Evolutionary conservation across 2,888 invertebrate species (phyloP).

Genomic region (Octodonta nipae): DNA sequence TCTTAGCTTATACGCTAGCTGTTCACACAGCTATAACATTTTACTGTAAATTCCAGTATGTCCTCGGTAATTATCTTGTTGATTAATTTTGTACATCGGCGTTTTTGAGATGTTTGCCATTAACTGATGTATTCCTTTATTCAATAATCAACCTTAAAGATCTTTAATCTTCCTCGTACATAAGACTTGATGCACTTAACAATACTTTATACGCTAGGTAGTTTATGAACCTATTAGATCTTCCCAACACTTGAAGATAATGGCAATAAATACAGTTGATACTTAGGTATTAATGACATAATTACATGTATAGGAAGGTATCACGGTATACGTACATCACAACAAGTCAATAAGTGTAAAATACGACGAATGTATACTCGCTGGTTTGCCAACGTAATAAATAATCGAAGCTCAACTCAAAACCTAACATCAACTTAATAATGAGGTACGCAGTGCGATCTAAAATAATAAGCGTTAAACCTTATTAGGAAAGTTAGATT

Average conservation of each 20-base stretch:
- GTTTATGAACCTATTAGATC: too few relatives aligned
- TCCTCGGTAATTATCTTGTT: too few relatives aligned
- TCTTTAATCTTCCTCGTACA: too few relatives aligned
- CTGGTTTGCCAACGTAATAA: not conserved
- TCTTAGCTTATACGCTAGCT: too few relatives aligned
- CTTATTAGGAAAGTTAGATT: conserved; percentile 4
- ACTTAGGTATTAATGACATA: conserved; percentile 4
- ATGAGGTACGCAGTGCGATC: conserved; percentile 2
- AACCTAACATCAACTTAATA: conserved; percentile 4
- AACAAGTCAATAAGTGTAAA: conserved; percentile 4
- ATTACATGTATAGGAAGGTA: conserved; percentile 3
- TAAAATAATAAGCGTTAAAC: conserved; percentile 2
- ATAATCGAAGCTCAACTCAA: not conserved
- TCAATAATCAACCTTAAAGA: too few relatives aligned
- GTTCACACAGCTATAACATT: too few relatives aligned
- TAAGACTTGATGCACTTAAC: too few relatives aligned
- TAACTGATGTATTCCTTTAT: too few relatives aligned
- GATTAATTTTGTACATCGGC: too few relatives aligned
- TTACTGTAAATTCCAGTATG: too few relatives aligned
- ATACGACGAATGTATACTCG: not conserved
- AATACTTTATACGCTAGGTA: too few relatives aligned
- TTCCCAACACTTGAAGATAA: conserved; percentile 1
- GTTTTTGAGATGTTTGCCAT: too few relatives aligned
- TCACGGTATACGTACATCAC: conserved; percentile 2
- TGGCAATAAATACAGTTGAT: conserved; percentile 3